Conservation (phyloP, 2,797 vertebrate genomes). For the Enteromius unitaeniatus region DNA sequence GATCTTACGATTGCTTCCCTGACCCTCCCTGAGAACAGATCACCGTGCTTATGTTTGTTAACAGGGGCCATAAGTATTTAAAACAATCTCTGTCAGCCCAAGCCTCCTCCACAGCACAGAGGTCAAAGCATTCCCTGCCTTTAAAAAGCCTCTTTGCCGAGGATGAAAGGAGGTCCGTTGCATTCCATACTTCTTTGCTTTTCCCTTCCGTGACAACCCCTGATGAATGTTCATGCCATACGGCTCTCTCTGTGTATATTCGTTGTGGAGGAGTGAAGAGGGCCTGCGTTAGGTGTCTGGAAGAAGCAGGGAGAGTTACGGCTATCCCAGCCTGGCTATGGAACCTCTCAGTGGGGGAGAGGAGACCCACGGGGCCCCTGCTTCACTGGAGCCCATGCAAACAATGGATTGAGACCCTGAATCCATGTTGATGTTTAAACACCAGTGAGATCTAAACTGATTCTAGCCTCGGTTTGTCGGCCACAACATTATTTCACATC, state of each 20-base stretch:
- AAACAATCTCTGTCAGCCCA: constrained; percentile 66
- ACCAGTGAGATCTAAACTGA: constrained; percentile 8
- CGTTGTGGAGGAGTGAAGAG: constrained; percentile 8
- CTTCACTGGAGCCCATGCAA: constrained; percentile 16
- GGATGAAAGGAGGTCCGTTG: constrained; percentile 48
- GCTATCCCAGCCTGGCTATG: constrained; percentile 52
- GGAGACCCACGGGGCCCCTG: neutral
- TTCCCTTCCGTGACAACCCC: constrained; percentile 68
- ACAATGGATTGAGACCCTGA: constrained; percentile 14
- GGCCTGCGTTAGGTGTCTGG: neutral
- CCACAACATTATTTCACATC: constrained; percentile 24
- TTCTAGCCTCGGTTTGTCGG: neutral
- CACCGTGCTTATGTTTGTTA: constrained; percentile 61
- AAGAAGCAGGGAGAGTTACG: constrained; percentile 38
- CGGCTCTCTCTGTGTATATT: constrained; percentile 52
- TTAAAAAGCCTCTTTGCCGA: constrained; percentile 53
- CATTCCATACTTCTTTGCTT: constrained; percentile 71
- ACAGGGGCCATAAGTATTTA: constrained; percentile 64
- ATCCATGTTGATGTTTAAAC: neutral
- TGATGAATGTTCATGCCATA: constrained; percentile 62
- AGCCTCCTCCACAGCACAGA: constrained; percentile 52
- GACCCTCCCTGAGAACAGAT: constrained; percentile 34
- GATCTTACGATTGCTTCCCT: constrained; percentile 36
- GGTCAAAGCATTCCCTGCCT: constrained; percentile 65
- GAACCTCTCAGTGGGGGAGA: constrained; percentile 41